phyloP scores from a whole-genome alignment of 2,797 vertebrate species.

The Choloepus didactylus region DNA sequence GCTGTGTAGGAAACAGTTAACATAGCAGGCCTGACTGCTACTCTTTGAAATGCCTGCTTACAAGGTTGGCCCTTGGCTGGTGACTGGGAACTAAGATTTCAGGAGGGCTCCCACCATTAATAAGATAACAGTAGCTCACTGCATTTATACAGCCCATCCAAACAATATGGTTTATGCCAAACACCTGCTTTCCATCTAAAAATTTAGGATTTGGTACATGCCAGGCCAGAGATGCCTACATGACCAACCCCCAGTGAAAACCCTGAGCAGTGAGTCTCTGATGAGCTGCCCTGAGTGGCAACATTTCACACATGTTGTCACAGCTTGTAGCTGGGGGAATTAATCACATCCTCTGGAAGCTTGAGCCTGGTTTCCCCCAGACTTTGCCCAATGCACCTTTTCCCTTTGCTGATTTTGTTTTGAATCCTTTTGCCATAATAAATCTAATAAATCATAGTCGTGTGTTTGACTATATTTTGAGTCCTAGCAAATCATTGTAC shows the following conservation, averaged over 20 bases:
- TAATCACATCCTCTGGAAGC: background rate
- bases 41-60: background rate
- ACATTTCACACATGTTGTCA: background rate
- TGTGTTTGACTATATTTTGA: rapidly evolving
- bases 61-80: background rate
- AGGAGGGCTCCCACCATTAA: background rate
- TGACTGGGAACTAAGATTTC: background rate
- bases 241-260: background rate
- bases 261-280: background rate
- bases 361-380: background rate
- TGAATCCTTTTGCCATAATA: too few species aligned
- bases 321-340: too few species aligned
- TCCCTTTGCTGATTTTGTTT: background rate
- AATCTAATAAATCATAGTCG: background rate
- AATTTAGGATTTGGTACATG: background rate
- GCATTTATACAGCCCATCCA: background rate
- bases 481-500: background rate
- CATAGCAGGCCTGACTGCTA: background rate
- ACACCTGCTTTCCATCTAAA: background rate
- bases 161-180: background rate
- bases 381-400: too few species aligned
- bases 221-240: background rate
- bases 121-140: background rate
- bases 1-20: too few species aligned
- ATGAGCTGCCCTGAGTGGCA: background rate